Evolutionary conservation across 2,888 invertebrate species (phyloP).

Genomic region (Crocallis elinguaria): DNA sequence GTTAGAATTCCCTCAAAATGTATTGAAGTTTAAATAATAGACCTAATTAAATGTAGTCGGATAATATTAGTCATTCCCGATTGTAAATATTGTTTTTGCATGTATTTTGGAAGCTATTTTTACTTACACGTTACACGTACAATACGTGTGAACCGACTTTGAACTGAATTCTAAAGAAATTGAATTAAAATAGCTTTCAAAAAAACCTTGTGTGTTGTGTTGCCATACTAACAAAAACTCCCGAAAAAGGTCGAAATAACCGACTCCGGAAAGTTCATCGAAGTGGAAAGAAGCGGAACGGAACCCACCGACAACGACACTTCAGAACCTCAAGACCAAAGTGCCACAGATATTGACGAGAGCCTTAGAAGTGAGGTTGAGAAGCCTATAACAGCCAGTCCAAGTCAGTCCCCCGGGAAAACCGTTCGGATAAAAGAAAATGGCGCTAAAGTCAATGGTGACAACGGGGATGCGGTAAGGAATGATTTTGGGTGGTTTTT

Average conservation of each 20-base stretch:
- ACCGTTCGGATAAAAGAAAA: constrained; percentile 78
- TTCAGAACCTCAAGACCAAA: constrained; percentile 30
- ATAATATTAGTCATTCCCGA: constrained; percentile 2
- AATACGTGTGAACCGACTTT: not conserved
- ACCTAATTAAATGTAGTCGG: constrained; percentile 8
- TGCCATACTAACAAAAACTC: constrained; percentile 70
- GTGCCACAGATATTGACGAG: constrained; percentile 40
- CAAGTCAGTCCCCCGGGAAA: constrained; percentile 73
- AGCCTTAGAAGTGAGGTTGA: constrained; percentile 43
- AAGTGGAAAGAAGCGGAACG: constrained; percentile 68
- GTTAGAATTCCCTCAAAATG: not conserved
- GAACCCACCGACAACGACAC: constrained; percentile 37
- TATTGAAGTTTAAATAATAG: not conserved
- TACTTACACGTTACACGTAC: constrained; percentile 3
- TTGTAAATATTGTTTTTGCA: constrained; percentile 36
- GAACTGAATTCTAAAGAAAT: no score
- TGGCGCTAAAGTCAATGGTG: constrained; percentile 65
- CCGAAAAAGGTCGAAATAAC: constrained; percentile 81
- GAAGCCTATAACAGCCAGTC: constrained; percentile 54
- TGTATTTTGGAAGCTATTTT: constrained; percentile 42
- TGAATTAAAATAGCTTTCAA: constrained; percentile 35
- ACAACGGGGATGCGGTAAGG: constrained; percentile 63
- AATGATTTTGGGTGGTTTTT: constrained; percentile 20
- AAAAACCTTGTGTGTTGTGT: constrained; percentile 56
- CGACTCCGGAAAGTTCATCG: constrained; percentile 81